Evolutionary conservation across 2,888 invertebrate genomes (phyloP).

Genomic region (Meandrusa payeni): DNA sequence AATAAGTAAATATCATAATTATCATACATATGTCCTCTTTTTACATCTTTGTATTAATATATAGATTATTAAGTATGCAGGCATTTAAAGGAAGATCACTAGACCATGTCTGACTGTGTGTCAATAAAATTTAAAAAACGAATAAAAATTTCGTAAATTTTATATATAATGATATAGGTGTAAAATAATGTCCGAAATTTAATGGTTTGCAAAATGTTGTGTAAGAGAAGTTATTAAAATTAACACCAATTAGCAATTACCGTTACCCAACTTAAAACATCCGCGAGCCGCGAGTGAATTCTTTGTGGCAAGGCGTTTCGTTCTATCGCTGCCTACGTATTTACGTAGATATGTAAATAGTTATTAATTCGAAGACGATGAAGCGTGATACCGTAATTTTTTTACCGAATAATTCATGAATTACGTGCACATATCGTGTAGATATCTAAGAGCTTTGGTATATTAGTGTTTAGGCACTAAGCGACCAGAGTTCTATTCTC

Average conservation of each 20-base stretch:
- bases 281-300: conserved; percentile 32
- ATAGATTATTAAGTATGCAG: no score
- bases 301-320: conserved; percentile 25
- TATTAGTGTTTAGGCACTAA: no score
- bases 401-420: no score
- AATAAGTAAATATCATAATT: no score
- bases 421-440: no score
- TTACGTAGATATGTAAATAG: conserved; percentile 15
- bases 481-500: no score
- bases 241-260: conserved; percentile 44
- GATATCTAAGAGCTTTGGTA: no score
- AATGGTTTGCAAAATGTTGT: conserved; percentile 20
- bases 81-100: no score
- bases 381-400: conserved; percentile 6
- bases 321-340: conserved; percentile 11
- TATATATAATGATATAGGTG: neutral
- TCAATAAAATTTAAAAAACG: no score
- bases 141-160: conserved; percentile 1
- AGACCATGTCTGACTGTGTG: no score
- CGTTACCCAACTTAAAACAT: conserved; percentile 50
- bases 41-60: no score
- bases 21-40: no score
- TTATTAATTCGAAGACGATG: conserved; percentile 14
- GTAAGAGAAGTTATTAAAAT: conserved; percentile 24
- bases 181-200: conserved; percentile 13